These are phyloP conservation scores for Pseudobourletiella spinata DNA, from an alignment of 1,140 invertebrate genomes.

Conservation along the genomic window DNA sequence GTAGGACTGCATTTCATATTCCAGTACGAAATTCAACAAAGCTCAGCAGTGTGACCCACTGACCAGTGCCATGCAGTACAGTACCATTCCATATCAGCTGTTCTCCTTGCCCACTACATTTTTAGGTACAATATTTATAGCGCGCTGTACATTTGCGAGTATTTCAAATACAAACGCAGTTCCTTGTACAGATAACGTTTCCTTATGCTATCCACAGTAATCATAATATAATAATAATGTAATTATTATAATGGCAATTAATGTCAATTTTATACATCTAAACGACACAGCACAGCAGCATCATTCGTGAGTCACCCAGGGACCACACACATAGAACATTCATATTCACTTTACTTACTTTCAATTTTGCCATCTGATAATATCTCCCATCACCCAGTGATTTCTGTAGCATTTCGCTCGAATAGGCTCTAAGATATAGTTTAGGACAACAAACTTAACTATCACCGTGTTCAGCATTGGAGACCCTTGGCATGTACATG, in stretches of 20 bases:
- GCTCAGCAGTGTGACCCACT: not conserved
- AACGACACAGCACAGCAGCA: not conserved
- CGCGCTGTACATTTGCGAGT: conserved; percentile 18
- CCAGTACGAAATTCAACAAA: not conserved
- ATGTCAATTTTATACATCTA: not conserved
- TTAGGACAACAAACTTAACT: not conserved
- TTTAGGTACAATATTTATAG: conserved; percentile 31
- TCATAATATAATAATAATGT: not conserved
- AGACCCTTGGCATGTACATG: not conserved
- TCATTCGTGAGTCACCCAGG: not conserved
- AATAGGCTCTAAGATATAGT: not conserved
- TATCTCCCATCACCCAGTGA: not conserved
- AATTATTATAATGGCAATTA: not conserved
- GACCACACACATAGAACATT: not conserved
- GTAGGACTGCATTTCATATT: not conserved
- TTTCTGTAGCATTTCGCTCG: not conserved
- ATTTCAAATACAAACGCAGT: not conserved
- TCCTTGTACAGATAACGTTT: not conserved
- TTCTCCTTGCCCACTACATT: conserved; percentile 4
- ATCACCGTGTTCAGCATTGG: not conserved
- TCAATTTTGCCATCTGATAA: not conserved
- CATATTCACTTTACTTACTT: not conserved
- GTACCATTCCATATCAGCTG: not conserved
- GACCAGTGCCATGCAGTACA: no score
- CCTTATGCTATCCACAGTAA: not conserved